Conservation (phyloP, 2,888 invertebrate genomes). For the Caenorhabditis macrosperma region DNA sequence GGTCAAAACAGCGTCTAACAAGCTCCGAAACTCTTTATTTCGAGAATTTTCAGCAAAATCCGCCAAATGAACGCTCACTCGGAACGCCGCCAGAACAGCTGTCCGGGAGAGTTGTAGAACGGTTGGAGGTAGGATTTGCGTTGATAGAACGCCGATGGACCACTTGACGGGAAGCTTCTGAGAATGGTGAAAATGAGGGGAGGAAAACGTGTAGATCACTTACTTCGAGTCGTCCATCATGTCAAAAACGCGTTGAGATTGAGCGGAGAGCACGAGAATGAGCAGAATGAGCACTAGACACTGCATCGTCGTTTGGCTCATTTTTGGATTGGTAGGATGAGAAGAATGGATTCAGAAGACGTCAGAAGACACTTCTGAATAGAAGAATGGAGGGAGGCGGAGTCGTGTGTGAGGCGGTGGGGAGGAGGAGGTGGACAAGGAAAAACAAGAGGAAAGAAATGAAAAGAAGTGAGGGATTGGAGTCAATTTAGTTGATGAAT, state of each 20-base stretch:
- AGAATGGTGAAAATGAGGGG: background rate
- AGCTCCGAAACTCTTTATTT: background rate
- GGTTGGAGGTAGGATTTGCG: slow-evolving; percentile 43
- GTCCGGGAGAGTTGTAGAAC: slow-evolving; percentile 29
- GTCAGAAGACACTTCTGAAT: background rate
- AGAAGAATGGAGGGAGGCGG: slow-evolving; percentile 5
- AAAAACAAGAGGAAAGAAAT: slow-evolving; percentile 15
- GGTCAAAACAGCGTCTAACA: too few relatives aligned
- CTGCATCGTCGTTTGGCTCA: too few relatives aligned
- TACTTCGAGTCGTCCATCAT: slow-evolving; percentile 49
- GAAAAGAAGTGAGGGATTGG: background rate
- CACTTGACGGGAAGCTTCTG: background rate
- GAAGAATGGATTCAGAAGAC: slow-evolving; percentile 10
- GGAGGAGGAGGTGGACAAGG: background rate
- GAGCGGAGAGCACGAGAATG: background rate
- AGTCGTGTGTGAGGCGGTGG: too few relatives aligned
- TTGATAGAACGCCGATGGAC: slow-evolving; percentile 35
- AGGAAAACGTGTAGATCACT: background rate
- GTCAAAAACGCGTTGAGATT: slow-evolving; percentile 49
- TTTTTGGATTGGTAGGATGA: too few relatives aligned
- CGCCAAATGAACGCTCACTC: background rate
- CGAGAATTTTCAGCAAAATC: background rate
- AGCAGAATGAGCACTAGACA: background rate
- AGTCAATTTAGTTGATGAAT: slow-evolving; percentile 46
- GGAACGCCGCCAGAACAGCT: slow-evolving; percentile 28